Conservation (phyloP, 2,113 vertebrate species). For the Copsychus sechellarum region DNA sequence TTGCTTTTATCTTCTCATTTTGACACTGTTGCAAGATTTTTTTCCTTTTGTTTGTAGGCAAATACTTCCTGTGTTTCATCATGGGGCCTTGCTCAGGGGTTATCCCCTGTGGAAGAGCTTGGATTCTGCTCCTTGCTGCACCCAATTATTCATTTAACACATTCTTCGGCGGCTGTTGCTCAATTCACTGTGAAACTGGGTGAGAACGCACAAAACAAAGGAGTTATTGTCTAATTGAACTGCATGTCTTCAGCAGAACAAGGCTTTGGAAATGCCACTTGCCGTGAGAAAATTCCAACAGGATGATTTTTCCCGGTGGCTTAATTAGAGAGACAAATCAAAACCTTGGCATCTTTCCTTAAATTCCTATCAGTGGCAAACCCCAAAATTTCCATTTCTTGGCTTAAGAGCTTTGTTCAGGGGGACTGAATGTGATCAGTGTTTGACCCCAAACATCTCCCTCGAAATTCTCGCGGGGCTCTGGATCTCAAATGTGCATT, state of each 20-base stretch:
- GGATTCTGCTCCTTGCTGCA: background rate
- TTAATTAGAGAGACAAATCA: background rate
- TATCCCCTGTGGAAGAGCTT: background rate
- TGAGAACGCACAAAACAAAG: conserved; percentile 36
- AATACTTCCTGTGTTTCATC: background rate
- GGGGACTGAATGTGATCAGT: background rate
- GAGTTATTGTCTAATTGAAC: background rate
- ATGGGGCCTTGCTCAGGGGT: background rate
- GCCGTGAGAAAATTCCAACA: background rate
- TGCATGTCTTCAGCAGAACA: background rate
- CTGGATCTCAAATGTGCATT: background rate
- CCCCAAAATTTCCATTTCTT: background rate
- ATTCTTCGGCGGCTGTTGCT: background rate
- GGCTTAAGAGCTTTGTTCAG: background rate
- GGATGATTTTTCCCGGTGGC: background rate
- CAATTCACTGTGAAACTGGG: background rate
- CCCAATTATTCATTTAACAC: conserved; percentile 10
- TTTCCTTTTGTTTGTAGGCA: background rate
- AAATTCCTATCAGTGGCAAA: background rate
- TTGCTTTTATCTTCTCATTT: background rate
- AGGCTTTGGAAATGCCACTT: background rate
- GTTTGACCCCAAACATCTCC: background rate
- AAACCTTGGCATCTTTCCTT: background rate
- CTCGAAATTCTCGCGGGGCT: background rate
- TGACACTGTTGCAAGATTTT: background rate